Base-by-base conservation (phyloP, 2,113 vertebrate genomes). In the Petrocephalus microphthalmus region DNA sequence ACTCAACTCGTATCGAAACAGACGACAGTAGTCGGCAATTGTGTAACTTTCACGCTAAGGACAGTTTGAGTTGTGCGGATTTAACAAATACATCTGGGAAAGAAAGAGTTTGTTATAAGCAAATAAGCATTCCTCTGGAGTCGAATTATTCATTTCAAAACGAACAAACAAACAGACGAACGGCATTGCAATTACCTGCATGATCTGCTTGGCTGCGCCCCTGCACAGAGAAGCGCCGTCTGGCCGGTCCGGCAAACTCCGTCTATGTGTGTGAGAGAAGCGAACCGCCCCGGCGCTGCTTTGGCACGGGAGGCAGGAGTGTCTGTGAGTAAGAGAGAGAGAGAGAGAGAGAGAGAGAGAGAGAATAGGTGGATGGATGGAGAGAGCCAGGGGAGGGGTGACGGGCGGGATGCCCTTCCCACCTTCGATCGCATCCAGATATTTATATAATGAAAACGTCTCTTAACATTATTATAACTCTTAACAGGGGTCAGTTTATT, bases 141-240 rank as follows among this genome's bases (percentile, higher is more conserved):
- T 5, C 71, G 71, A 78, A 33, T 42, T 13, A 42, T 42, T 78
- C 71, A 17, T 78, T 78, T 1, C 29, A 1, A 42, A 42, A 42
- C n/a, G n/a, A 42, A 42, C 42, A 78, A 13, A 78, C 33, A 78
- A 78, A 78, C n/a, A 37, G n/a, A 11, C 11, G 1, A 78, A 78
- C 37, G 4, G 71, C 49, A 88, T 84, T 49, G 52, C 25, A 42
- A 13, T 51, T 57, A 85, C 88, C 84, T 84, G 82, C 82, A 84
- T 84, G n/a, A 22, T 84, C 4, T 4, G 7, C 82, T 49, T 51
- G 3, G 45, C n/a, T 25, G 11, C n/a, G 11, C 45, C 82, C 4
- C 47, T 49, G 45, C 11, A 11, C 81, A 17, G 81, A 25, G 13
- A 51, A 84, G 82, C 25, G 7, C 45, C 10, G 82, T 25, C 49